Evolutionary conservation across 35 echinoderm and acorn worm species (phyloP).

Genomic region (Apostichopus parvimensis): DNA sequence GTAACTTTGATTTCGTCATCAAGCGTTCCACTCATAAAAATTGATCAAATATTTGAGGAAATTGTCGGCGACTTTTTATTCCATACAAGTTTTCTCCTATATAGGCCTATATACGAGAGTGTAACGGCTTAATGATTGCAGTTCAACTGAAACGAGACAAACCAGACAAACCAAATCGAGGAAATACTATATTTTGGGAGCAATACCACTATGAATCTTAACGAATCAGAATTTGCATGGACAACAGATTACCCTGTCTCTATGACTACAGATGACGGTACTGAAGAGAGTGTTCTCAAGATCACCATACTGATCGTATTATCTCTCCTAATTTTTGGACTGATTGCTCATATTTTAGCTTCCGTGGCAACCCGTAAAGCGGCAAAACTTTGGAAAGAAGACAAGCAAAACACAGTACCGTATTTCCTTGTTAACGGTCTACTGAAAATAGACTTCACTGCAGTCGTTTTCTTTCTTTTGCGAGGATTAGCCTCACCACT

Average conservation of each 20-base stretch:
- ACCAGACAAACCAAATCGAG: too few species aligned
- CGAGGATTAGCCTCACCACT: conserved; percentile 5
- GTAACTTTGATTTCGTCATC: too few species aligned
- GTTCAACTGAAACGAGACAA: too few species aligned
- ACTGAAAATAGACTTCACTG: conserved; percentile 21
- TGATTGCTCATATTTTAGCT: conserved; percentile 25
- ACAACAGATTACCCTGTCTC: not conserved
- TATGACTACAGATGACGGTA: not conserved
- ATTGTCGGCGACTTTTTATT: too few species aligned
- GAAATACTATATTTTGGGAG: too few species aligned
- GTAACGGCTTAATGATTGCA: too few species aligned
- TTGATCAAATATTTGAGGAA: too few species aligned
- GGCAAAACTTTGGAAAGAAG: conserved; percentile 21
- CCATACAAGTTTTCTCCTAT: too few species aligned
- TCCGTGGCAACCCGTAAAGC: conserved; percentile 31
- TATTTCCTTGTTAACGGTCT: conserved; percentile 6
- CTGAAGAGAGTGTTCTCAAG: not conserved
- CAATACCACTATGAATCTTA: too few species aligned
- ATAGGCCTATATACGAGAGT: too few species aligned
- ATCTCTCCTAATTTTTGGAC: not conserved
- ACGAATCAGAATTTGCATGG: too few species aligned
- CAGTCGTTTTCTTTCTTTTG: conserved; percentile 28
- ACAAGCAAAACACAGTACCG: not conserved
- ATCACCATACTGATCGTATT: not conserved
- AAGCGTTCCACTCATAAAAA: too few species aligned